These are phyloP conservation scores for Himalopsyche anomala DNA, from an alignment of 2,888 invertebrate genomes.

Conservation along the genomic window DNA sequence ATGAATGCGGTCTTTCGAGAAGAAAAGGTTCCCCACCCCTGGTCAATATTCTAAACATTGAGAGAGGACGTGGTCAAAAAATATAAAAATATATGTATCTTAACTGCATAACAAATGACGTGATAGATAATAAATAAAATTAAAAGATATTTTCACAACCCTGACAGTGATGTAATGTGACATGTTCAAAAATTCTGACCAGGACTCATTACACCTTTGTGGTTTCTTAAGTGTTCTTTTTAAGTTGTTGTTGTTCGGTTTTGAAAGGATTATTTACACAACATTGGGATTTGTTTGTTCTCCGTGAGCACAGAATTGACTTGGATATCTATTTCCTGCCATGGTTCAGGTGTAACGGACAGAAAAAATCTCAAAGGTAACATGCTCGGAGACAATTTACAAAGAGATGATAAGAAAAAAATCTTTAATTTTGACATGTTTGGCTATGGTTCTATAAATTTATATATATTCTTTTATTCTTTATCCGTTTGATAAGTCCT, in stretches of 20 bases:
- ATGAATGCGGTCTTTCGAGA: no score
- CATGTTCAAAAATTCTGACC: conserved; percentile 55
- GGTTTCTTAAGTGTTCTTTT: conserved; percentile 33
- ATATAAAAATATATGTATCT: no score
- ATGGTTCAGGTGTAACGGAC: background rate
- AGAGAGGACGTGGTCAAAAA: no score
- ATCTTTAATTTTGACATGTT: no score
- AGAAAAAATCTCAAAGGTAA: background rate
- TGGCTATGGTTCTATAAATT: no score
- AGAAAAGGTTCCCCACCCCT: no score
- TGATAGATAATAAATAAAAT: no score
- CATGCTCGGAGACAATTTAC: background rate
- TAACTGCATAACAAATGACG: no score
- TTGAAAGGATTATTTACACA: conserved; percentile 34
- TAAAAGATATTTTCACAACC: background rate
- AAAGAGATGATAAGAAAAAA: no score
- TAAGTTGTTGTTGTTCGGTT: conserved; percentile 11
- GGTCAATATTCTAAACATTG: no score
- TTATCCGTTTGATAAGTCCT: no score
- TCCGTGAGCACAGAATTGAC: conserved; percentile 3
- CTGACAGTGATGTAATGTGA: conserved; percentile 59
- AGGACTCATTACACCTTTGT: conserved; percentile 56
- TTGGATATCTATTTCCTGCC: conserved; percentile 34
- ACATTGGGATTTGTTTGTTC: conserved; percentile 34
- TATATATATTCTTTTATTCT: no score